Evolutionary conservation across 2,797 vertebrate species (phyloP).

Genomic region (Schizopygopsis pylzovi): DNA sequence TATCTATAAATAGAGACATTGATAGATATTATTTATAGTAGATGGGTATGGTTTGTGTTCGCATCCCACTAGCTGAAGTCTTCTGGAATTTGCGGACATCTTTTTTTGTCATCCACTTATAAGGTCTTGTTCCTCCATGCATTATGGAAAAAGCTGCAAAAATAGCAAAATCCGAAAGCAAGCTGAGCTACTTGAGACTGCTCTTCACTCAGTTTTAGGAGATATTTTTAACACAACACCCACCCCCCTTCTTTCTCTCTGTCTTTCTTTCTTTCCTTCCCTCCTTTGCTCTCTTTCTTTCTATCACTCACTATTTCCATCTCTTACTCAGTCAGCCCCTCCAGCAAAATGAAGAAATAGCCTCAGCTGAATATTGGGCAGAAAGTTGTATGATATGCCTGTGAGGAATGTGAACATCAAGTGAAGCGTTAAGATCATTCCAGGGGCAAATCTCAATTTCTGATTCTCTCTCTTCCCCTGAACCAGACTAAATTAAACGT

Average conservation of each 20-base stretch:
- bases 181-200: slow-evolving; percentile 66
- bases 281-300: slow-evolving; percentile 52
- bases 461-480: slow-evolving; percentile 32
- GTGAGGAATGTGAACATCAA: slow-evolving; percentile 75
- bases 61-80: neutral
- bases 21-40: neutral
- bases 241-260: slow-evolving; percentile 43
- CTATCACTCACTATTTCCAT: slow-evolving; percentile 57
- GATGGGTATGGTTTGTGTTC: neutral
- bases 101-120: slow-evolving; percentile 74
- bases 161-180: slow-evolving; percentile 77
- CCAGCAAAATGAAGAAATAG: slow-evolving; percentile 62
- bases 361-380: slow-evolving; percentile 58
- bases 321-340: slow-evolving; percentile 44
- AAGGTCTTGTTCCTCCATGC: slow-evolving; percentile 71
- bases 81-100: neutral
- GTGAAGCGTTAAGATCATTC: slow-evolving; percentile 74
- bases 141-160: slow-evolving; percentile 76
- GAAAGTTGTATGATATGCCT: slow-evolving; percentile 68
- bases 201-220: slow-evolving; percentile 62
- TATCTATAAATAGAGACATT: neutral
- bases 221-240: slow-evolving; percentile 75
- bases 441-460: slow-evolving; percentile 59
- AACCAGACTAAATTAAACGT: slow-evolving; percentile 49
- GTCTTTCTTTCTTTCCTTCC: slow-evolving; percentile 63